A percentile compares a stretch with the other conserved stretches of the same genome.
phyloP scores from a whole-genome alignment of 2,888 invertebrate genomes.

The Drosophila nigricruria region DNA sequence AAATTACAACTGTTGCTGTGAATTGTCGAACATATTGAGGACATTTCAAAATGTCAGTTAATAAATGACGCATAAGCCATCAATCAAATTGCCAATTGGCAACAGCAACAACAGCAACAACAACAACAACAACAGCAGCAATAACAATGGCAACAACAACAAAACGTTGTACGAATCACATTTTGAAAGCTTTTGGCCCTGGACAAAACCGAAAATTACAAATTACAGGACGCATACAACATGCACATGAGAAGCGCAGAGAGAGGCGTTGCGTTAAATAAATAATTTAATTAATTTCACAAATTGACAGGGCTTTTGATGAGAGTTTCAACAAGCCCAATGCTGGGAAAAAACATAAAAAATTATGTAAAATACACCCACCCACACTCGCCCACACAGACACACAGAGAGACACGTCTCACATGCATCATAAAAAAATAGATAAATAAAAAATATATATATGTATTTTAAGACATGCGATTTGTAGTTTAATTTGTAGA shows the following conservation, averaged over 20 bases:
- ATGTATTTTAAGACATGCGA: conserved; percentile 30
- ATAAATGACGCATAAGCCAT: conserved; percentile 57
- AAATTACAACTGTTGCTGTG: conserved; percentile 53
- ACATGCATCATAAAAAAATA: conserved; percentile 30
- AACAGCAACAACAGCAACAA: conserved; percentile 24
- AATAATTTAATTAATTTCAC: conserved; percentile 75
- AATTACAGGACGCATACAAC: conserved; percentile 27
- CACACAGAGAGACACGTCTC: conserved; percentile 2
- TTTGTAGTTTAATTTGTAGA: conserved; percentile 3
- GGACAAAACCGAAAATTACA: conserved; percentile 41
- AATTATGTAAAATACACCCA: conserved; percentile 25
- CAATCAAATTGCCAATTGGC: conserved; percentile 53
- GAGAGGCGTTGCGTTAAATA: conserved; percentile 60
- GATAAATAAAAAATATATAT: background rate
- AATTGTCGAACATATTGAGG: conserved; percentile 59
- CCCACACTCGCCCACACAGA: background rate
- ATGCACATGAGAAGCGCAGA: conserved; percentile 25
- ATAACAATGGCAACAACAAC: conserved; percentile 28
- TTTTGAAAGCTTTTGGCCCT: conserved; percentile 19
- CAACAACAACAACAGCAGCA: no score
- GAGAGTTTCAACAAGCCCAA: conserved; percentile 32
- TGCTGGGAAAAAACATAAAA: conserved; percentile 45
- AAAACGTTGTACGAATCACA: conserved; percentile 21
- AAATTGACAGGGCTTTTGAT: conserved; percentile 66
- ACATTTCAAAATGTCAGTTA: conserved; percentile 45